phyloP scores from a whole-genome alignment of 2,113 vertebrate genomes.

The Coptodon rendalli region DNA sequence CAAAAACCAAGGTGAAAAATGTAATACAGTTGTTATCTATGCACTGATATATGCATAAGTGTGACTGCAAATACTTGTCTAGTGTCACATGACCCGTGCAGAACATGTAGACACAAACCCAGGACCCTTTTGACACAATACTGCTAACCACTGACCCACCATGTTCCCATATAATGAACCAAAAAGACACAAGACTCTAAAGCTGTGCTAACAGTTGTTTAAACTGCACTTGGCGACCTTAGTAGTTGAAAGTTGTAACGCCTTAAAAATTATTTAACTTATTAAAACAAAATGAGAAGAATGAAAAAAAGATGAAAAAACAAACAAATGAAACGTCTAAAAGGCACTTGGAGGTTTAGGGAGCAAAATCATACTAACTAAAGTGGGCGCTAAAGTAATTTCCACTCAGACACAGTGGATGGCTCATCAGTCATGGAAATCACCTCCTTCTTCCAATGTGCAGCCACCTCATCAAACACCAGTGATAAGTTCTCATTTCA shows the following conservation, averaged over 20 bases:
- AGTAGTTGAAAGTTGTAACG: neutral
- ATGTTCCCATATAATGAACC: neutral
- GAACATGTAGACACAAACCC: neutral
- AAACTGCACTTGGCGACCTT: neutral
- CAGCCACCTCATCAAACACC: conserved; percentile 23
- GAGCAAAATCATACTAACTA: neutral
- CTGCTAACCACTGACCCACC: neutral
- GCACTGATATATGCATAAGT: neutral
- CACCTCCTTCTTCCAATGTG: neutral
- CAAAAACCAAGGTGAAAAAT: neutral
- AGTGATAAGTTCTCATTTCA: neutral
- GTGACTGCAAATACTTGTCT: neutral
- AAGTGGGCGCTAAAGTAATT: neutral
- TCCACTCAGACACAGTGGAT: neutral
- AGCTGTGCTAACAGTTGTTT: neutral
- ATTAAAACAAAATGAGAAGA: neutral
- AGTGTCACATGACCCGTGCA: neutral
- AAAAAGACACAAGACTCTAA: neutral
- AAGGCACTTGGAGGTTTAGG: neutral
- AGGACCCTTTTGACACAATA: neutral
- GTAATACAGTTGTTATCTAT: neutral
- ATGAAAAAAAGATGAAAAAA: neutral
- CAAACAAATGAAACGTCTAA: neutral
- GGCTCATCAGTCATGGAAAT: conserved; percentile 29
- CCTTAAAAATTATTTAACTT: neutral